Conservation (phyloP, 1,140 invertebrate genomes). For the Neoseiulus cucumeris region DNA sequence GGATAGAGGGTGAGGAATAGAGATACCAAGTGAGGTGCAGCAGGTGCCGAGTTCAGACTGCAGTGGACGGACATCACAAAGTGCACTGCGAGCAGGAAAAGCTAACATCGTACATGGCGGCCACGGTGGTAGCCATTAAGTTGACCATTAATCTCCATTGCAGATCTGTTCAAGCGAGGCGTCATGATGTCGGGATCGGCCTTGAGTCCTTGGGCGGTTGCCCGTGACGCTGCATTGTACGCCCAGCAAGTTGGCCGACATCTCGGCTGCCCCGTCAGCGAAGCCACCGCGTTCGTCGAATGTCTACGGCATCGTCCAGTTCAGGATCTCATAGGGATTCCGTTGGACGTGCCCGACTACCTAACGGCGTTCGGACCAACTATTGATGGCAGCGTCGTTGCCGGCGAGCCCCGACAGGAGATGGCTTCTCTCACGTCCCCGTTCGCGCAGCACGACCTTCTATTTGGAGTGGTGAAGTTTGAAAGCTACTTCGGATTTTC, state of each 20-base stretch:
- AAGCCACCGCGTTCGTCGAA: constrained; percentile 42
- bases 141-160: constrained; percentile 11
- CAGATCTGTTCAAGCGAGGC: constrained; percentile 24
- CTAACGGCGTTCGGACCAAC: constrained; percentile 69
- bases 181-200: constrained; percentile 26
- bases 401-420: constrained; percentile 40
- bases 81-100: no score
- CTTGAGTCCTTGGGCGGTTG: constrained; percentile 24
- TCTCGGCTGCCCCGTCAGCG: constrained; percentile 51
- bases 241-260: constrained; percentile 61
- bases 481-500: constrained; percentile 73
- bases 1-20: no score
- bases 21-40: no score
- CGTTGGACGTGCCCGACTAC: constrained; percentile 54
- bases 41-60: no score
- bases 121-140: not conserved
- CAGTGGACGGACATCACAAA: no score
- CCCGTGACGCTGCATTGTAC: constrained; percentile 41
- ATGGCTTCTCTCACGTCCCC: constrained; percentile 15
- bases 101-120: no score
- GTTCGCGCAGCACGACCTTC: constrained; percentile 47
- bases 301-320: constrained; percentile 60
- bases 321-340: constrained; percentile 42
- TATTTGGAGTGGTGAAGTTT: constrained; percentile 80
- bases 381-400: constrained; percentile 73